These are phyloP conservation scores for Anhinga rufa DNA, from an alignment of 2,113 vertebrate genomes.

Conservation along the genomic window DNA sequence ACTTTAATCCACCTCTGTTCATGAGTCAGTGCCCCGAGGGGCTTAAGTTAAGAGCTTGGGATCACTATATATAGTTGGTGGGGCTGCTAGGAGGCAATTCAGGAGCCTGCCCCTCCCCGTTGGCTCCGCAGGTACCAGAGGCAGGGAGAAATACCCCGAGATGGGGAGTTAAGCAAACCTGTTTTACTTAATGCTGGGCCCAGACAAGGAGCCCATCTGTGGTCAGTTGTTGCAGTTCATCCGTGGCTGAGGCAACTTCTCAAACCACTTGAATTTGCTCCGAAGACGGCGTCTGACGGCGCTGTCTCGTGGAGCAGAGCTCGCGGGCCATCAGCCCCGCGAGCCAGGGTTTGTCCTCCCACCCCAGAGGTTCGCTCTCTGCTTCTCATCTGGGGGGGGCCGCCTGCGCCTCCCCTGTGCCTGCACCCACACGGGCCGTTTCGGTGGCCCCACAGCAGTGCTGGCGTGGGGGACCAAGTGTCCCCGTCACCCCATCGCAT, in stretches of 20 bases:
- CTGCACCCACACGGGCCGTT: not conserved
- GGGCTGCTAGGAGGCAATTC: not conserved
- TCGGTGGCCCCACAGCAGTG: fast-evolving
- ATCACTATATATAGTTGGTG: not conserved
- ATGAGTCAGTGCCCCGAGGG: conserved; percentile 14
- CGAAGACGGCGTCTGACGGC: not conserved
- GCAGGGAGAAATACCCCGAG: not conserved
- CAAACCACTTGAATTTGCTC: not conserved
- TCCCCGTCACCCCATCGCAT: not conserved
- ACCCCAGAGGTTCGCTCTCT: fast-evolving
- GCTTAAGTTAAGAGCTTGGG: not conserved
- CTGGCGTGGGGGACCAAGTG: too few relatives aligned
- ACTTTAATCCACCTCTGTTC: not conserved
- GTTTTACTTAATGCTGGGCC: not conserved
- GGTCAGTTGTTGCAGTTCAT: not conserved
- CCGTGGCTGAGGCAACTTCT: not conserved
- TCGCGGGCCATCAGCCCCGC: fast-evolving
- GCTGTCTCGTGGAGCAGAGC: not conserved
- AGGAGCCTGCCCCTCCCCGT: not conserved
- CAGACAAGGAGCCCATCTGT: not conserved
- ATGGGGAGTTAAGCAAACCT: conserved; percentile 29
- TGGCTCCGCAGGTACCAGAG: not conserved
- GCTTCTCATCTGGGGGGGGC: not conserved
- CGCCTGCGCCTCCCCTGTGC: not conserved
- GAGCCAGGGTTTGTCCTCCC: not conserved